A percentile compares a stretch with the other conserved stretches of the same genome.
phyloP scores from a whole-genome alignment of 2,113 vertebrate species.

The Pseudopipra pipra region DNA sequence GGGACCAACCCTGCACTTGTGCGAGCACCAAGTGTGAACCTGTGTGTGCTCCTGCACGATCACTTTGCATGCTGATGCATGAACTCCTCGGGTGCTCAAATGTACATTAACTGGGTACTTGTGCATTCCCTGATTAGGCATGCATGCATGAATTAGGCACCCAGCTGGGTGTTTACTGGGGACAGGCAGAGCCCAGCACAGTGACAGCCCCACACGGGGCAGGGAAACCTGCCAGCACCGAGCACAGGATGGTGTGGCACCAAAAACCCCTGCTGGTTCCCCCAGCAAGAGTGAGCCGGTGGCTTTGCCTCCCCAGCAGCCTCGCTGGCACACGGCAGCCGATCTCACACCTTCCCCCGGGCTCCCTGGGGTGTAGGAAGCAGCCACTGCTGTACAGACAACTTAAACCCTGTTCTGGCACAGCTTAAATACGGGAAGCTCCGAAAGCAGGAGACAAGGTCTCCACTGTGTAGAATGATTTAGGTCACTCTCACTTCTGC shows the following conservation, averaged over 20 bases:
- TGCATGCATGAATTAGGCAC: not conserved
- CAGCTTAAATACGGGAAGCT: not conserved
- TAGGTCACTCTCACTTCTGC: slow-evolving; percentile 45
- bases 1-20: not conserved
- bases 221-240: not conserved
- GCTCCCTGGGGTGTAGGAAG: slow-evolving; percentile 18
- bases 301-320: slow-evolving; percentile 2
- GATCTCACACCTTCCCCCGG: slow-evolving; percentile 48
- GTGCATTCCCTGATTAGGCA: not conserved
- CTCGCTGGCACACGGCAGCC: not conserved
- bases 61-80: not conserved
- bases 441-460: slow-evolving; percentile 44
- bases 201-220: not conserved
- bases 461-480: slow-evolving; percentile 7
- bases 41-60: not conserved
- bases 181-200: not conserved
- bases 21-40: fast-evolving
- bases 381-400: not conserved
- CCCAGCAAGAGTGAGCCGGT: not conserved
- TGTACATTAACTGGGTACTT: not conserved
- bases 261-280: not conserved
- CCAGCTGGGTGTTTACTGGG: not conserved
- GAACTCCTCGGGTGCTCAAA: not conserved
- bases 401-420: slow-evolving; percentile 21
- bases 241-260: not conserved